phyloP scores from a whole-genome alignment of 2,113 vertebrate genomes.

The Marmota monax region DNA sequence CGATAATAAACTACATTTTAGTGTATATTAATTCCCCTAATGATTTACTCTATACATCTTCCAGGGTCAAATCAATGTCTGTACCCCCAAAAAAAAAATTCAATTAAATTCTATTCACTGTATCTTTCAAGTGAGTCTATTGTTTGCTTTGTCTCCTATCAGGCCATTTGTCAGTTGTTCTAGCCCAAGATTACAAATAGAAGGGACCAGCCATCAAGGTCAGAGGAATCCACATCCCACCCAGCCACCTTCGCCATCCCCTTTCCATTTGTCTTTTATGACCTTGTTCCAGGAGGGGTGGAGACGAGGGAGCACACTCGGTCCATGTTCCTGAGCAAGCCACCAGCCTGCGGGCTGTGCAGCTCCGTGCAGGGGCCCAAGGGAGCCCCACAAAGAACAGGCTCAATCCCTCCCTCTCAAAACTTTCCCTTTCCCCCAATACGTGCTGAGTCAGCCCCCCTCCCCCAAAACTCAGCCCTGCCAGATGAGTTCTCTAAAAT shows the following conservation, averaged over 20 bases:
- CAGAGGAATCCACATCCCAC: constrained; percentile 83
- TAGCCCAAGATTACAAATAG: constrained; percentile 84
- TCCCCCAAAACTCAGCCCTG: not conserved
- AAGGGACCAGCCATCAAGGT: constrained; percentile 90
- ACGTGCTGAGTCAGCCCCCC: not conserved
- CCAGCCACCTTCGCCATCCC: not conserved
- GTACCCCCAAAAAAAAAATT: constrained; percentile 86
- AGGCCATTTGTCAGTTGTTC: constrained; percentile 89
- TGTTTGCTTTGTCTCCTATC: constrained; percentile 93
- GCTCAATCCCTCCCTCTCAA: not conserved
- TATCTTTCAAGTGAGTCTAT: constrained; percentile 89
- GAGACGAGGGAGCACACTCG: not conserved
- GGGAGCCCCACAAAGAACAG: not conserved
- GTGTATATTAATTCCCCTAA: constrained; percentile 88
- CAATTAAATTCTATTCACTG: constrained; percentile 90
- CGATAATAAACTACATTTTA: constrained; percentile 88
- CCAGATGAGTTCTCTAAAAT: not conserved
- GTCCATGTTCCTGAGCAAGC: rapidly evolving
- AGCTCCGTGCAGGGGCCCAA: not conserved
- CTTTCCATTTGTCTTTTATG: not conserved
- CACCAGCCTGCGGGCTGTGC: rapidly evolving
- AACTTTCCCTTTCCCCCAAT: not conserved
- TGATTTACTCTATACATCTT: constrained; percentile 87
- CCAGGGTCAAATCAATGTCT: constrained; percentile 92
- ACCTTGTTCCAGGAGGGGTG: not conserved